These are phyloP conservation scores for Peromyscus attwateri DNA, from an alignment of 2,797 vertebrate species.

Conservation along the genomic window DNA sequence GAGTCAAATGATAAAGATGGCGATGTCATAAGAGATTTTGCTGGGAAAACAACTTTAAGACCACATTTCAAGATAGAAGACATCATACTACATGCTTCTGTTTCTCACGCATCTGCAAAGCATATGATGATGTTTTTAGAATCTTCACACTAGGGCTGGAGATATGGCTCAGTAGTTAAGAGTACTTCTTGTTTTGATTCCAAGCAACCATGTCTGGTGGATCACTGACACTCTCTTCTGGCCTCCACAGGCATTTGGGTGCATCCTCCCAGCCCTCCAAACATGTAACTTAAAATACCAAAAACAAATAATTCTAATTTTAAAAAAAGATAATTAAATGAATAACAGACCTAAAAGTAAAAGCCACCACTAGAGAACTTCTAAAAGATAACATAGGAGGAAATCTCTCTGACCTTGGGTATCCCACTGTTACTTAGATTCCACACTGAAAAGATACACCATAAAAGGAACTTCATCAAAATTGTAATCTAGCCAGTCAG, in stretches of 20 bases:
- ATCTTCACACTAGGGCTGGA: neutral
- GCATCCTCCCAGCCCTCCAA: neutral
- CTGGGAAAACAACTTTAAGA: constrained; percentile 1
- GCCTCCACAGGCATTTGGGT: neutral
- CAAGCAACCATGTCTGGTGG: no score
- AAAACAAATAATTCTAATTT: neutral
- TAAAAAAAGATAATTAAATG: neutral
- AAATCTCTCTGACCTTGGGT: neutral
- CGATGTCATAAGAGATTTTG: neutral
- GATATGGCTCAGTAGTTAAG: neutral
- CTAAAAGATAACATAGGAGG: neutral
- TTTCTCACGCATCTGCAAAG: neutral
- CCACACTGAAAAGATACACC: neutral
- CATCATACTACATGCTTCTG: neutral
- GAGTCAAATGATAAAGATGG: neutral
- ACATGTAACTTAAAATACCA: neutral
- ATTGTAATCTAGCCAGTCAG: neutral
- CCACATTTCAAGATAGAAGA: neutral
- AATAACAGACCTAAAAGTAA: neutral
- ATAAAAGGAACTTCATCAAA: constrained; percentile 1
- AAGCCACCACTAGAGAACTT: neutral
- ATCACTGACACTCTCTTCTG: no score
- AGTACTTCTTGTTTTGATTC: neutral
- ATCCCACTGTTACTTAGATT: neutral
- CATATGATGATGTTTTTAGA: neutral